A percentile compares a stretch with the other conserved stretches of the same genome.
phyloP scores from a whole-genome alignment of 2,797 vertebrate species.

The Cygnus olor region DNA sequence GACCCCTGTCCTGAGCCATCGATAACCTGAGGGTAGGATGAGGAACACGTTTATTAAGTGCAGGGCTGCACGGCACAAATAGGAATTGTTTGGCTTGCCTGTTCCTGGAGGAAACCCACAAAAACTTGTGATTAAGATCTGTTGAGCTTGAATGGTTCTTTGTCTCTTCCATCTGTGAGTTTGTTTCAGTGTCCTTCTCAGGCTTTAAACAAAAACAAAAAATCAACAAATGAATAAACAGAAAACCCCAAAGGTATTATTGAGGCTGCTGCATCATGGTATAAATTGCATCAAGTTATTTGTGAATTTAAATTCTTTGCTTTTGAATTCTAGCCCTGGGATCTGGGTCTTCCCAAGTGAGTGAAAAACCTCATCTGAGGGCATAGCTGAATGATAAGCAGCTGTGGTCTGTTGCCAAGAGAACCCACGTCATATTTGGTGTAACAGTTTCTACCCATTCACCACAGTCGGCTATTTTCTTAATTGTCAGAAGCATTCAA shows the following conservation, averaged over 20 bases:
- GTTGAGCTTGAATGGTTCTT: neutral
- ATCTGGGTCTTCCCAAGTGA: neutral
- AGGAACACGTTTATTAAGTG: neutral
- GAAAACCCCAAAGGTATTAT: neutral
- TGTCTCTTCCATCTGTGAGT: neutral
- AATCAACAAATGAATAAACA: neutral
- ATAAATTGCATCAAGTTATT: neutral
- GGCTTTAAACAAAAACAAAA: neutral
- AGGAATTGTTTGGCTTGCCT: neutral
- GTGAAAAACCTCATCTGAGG: neutral
- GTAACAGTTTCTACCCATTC: neutral
- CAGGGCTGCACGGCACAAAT: fast-evolving
- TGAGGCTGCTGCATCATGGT: neutral
- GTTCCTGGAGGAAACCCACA: neutral
- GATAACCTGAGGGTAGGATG: neutral
- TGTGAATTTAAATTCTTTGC: neutral
- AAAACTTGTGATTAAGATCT: neutral
- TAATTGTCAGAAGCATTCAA: neutral
- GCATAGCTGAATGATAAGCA: neutral
- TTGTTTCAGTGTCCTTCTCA: neutral
- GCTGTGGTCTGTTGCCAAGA: neutral
- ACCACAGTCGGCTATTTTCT: neutral
- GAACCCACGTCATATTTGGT: neutral
- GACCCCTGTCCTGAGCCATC: neutral
- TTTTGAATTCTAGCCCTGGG: neutral